These are phyloP conservation scores for Phoenicopterus ruber DNA, from an alignment of 2,113 vertebrate species.

Conservation along the genomic window DNA sequence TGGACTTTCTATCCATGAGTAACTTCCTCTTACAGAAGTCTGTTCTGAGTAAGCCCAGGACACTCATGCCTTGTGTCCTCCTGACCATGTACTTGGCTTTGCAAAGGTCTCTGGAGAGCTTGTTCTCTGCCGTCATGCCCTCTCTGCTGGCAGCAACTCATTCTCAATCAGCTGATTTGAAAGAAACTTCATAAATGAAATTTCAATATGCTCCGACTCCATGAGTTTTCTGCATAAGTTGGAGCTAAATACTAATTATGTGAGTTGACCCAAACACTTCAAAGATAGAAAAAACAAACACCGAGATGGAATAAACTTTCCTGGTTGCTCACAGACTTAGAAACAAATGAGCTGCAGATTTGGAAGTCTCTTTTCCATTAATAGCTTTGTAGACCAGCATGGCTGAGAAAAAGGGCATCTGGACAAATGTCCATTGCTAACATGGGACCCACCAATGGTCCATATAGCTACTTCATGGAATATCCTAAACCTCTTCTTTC, in stretches of 20 bases:
- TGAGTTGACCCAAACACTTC: background rate
- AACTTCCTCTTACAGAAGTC: background rate
- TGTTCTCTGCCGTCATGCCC: background rate
- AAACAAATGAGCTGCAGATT: background rate
- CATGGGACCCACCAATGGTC: background rate
- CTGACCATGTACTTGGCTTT: background rate
- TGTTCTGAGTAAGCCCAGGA: background rate
- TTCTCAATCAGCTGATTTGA: background rate
- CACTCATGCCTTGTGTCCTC: background rate
- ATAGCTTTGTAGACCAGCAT: background rate
- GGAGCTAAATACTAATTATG: background rate
- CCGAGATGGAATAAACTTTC: background rate
- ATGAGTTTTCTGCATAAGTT: accelerated
- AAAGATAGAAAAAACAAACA: background rate
- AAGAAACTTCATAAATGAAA: background rate
- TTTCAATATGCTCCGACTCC: background rate
- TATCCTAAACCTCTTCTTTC: background rate
- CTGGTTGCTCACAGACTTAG: background rate
- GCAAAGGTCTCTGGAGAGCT: background rate
- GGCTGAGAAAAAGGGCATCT: background rate
- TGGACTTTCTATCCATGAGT: background rate
- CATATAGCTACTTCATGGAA: background rate
- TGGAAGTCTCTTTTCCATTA: background rate
- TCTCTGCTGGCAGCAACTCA: background rate
- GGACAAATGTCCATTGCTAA: background rate